Conservation (phyloP, 2,113 vertebrate genomes). For the Xiphophorus hellerii region DNA sequence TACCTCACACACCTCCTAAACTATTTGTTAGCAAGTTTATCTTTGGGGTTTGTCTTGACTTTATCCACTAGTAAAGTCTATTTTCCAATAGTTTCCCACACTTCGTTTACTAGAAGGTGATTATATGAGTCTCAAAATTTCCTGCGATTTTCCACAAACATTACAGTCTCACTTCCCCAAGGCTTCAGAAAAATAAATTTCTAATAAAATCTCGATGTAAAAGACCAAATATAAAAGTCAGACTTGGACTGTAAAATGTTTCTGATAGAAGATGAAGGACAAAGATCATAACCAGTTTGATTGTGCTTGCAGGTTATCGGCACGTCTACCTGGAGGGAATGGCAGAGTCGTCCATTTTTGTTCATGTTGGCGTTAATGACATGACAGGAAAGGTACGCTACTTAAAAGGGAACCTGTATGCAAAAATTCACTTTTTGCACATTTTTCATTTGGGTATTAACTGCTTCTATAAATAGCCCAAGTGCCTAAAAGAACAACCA, state of each 20-base stretch:
- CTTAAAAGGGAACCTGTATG: too few relatives aligned
- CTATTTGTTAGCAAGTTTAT: not conserved
- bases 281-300: not conserved
- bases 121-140: too few relatives aligned
- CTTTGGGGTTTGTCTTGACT: not conserved
- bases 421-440: too few relatives aligned
- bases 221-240: not conserved
- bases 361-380: conserved; percentile 90
- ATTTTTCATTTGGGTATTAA: too few relatives aligned
- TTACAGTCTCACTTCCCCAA: not conserved
- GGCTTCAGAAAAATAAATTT: not conserved
- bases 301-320: conserved; percentile 85
- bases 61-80: not conserved
- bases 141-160: too few relatives aligned
- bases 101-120: too few relatives aligned
- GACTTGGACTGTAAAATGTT: not conserved
- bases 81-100: not conserved
- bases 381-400: conserved; percentile 89
- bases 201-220: not conserved
- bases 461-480: too few relatives aligned
- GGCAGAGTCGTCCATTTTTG: conserved; percentile 94
- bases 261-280: not conserved
- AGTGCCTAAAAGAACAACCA: too few relatives aligned
- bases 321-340: conserved; percentile 96
- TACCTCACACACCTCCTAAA: not conserved